Evolutionary conservation across 2,797 vertebrate species (phyloP).

Genomic region (Podarcis lilfordi): DNA sequence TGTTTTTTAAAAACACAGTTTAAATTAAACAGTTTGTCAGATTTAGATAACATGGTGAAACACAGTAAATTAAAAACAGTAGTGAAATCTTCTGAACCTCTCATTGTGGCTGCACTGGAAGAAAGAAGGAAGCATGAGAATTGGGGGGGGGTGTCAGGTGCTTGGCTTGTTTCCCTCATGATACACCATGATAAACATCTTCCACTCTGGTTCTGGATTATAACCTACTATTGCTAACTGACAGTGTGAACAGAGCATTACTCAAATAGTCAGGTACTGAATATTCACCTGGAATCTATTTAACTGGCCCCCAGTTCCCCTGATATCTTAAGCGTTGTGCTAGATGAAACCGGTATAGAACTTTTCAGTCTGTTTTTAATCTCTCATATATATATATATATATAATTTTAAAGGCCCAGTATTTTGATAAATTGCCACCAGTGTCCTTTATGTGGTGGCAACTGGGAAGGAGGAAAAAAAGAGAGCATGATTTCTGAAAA

Average conservation of each 20-base stretch:
- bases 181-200: not conserved
- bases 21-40: too few species aligned
- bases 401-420: not conserved
- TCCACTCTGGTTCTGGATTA: not conserved
- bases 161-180: too few species aligned
- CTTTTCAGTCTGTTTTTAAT: slow-evolving; percentile 1
- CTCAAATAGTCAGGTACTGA: not conserved
- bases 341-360: not conserved
- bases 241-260: not conserved
- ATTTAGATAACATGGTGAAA: too few species aligned
- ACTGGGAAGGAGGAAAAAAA: slow-evolving; percentile 1
- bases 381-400: not conserved
- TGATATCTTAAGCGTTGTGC: slow-evolving; percentile 1
- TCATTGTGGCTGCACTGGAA: too few species aligned
- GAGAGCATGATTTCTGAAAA: not conserved
- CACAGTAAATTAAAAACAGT: too few species aligned
- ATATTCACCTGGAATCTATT: slow-evolving; percentile 8
- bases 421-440: slow-evolving; percentile 8
- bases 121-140: too few species aligned
- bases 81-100: too few species aligned
- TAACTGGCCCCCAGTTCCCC: not conserved
- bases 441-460: slow-evolving; percentile 7
- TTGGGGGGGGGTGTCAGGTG: too few species aligned
- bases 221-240: not conserved
- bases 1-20: too few species aligned